Base-by-base conservation (phyloP, 2,797 vertebrate species). In the Geotrypetes seraphini region DNA sequence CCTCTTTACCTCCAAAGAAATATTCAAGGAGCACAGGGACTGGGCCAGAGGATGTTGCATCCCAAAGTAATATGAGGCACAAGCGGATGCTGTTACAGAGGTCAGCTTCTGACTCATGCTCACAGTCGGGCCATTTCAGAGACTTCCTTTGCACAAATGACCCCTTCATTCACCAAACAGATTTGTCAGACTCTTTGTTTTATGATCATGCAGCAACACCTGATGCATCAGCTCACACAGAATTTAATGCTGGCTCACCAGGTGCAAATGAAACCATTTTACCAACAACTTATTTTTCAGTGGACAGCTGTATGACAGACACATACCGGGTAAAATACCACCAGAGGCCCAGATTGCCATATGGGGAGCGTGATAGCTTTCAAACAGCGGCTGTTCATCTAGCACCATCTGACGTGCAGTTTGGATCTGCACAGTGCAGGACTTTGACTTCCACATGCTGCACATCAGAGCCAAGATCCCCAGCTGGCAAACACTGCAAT, bases 221-320 rank as follows among this genome's bases (percentile, higher is more conserved):
- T 16, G 62, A 37, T 24, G 47, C 36, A 41, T 33, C 31, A 2
- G 1, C 39, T 14, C 60, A 51, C 40, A 55, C 57, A 35, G 56
- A 24, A 5, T 17, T 50, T 6, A 45, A 56, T 34, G 36, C 56
- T 2, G 54, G 53, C 42, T 74, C 65, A 3, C 5, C 46, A 0
- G 57, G 55, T 16, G 41, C 57, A 12, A 60, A 58, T 1, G 84
- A 87, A 2, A 57, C 50, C 9, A 47, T 67, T 26, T 75, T 86
- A 7, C 83, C 90, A 18, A 99, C 90, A 1, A 99, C 92, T 7
- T 97, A 95, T 47, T 97, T 99, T 50, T 91, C 90, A 0, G 96
- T 99, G 24, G 96, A 99, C 37, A 79, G 69, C 57, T 97, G 93
- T 63, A 97, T 99, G 96, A 97, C 91, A 2, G 96, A 97, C 65